phyloP scores from a whole-genome alignment of 2,113 vertebrate genomes.

The Zootoca vivipara region DNA sequence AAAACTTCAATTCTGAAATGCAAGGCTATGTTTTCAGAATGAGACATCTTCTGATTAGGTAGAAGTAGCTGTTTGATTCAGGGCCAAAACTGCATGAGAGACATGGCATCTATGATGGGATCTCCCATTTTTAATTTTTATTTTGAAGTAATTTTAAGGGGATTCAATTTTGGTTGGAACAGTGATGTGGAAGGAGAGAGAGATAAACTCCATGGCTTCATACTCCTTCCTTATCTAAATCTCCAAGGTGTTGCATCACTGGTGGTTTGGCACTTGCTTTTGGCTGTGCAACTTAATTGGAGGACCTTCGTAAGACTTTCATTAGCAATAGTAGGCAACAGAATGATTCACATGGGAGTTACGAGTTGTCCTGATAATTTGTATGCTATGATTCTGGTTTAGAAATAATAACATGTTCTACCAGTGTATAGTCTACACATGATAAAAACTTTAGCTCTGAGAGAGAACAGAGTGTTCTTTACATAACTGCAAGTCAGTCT shows the following conservation, averaged over 20 bases:
- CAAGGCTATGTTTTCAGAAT: neutral
- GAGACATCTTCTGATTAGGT: neutral
- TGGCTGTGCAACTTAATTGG: neutral
- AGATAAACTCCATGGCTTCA: neutral
- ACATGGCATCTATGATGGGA: neutral
- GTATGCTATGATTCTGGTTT: constrained; percentile 43
- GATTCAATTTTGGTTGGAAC: neutral
- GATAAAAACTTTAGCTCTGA: neutral
- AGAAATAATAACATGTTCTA: constrained; percentile 55
- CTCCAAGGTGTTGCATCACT: neutral
- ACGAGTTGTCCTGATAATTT: constrained; percentile 26
- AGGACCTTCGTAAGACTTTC: constrained; percentile 15
- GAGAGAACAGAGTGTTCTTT: neutral
- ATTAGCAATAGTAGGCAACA: neutral
- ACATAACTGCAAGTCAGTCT: neutral
- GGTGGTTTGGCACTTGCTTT: neutral
- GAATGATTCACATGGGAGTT: constrained; percentile 55
- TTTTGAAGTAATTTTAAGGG: neutral
- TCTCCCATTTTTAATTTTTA: neutral
- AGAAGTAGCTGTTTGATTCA: neutral
- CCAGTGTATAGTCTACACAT: constrained; percentile 18
- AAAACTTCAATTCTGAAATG: neutral
- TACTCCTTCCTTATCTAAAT: neutral
- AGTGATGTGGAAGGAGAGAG: neutral
- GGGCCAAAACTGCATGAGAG: neutral